Evolutionary conservation across 2,797 vertebrate species (phyloP), one percentile per base, ranked within the genome.

Genomic region (Malurus splendens): DNA sequence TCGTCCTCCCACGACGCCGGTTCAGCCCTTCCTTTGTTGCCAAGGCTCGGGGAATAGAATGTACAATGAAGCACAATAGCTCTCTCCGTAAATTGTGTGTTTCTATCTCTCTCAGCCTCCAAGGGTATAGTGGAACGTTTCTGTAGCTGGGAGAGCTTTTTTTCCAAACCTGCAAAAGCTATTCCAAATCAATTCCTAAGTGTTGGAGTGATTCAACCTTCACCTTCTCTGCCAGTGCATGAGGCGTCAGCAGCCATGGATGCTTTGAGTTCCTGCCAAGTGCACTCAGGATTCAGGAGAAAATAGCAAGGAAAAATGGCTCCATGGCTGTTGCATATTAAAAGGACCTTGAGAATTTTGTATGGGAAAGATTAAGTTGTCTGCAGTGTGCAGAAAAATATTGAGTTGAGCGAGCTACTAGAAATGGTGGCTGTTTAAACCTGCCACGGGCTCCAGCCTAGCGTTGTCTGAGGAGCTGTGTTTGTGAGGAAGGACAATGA

Each of bases 201-300:
- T 71, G 85, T 92, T 89, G 48, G 85, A 87, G 92, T 93, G 89
- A 93, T 90, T 95, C 93, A 93, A 51, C 92, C 94, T 85, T 94
- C 92, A 92, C 90, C 90, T 93, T 84, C 81, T 93, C 76, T 93
- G 89, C 80, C 74, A 90, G 71, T 2, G 47, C 52, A 33, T 12
- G 32, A 45, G 54, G 39, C 14, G 0, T 85, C 87, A 87, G 70
- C 73, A 89, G 70, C 80, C 92, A 67, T 33, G 82, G 62, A 82
- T 50, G 60, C 70, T 79, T 93, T 54, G 85, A 83, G 64, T 32
- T 76, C 64, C 78, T 83, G 89, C 90, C 87, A 89, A 93, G 85
- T 79, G 65, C 71, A 61, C 81, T 94, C 77, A 33, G 2, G 18
- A 87, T 89, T 87, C 52, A 33, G 62, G 90, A 86, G 76, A 66